Percentiles rank a stretch among this genome's conserved stretches.
Conservation (phyloP, 2,113 vertebrate species). For the Microtus montanus region DNA sequence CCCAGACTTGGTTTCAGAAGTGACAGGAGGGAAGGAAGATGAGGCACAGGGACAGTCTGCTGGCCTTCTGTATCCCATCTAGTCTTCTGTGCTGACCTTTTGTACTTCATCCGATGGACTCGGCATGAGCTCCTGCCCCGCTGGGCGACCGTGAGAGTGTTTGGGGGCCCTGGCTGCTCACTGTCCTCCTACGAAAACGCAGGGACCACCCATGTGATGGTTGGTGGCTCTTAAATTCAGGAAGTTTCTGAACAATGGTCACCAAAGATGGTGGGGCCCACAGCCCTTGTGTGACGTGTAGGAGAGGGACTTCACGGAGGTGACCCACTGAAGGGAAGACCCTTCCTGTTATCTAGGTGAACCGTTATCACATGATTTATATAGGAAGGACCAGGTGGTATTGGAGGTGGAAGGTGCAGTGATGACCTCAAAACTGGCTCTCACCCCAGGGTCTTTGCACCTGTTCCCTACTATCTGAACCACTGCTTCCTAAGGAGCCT, state of each 20-base stretch:
- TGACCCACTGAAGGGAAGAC: not conserved
- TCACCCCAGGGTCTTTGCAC: not conserved
- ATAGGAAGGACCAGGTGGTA: not conserved
- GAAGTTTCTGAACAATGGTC: not conserved
- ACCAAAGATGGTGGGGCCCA: not conserved
- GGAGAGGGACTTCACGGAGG: not conserved
- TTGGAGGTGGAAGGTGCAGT: not conserved
- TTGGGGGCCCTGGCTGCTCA: not conserved
- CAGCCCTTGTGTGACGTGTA: fast-evolving
- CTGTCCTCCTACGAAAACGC: not conserved
- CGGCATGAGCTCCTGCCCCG: fast-evolving
- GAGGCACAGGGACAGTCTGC: not conserved
- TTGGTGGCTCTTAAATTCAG: not conserved
- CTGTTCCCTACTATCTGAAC: not conserved
- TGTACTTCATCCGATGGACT: not conserved
- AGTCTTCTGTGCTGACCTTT: not conserved
- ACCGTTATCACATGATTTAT: not conserved
- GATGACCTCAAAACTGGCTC: not conserved
- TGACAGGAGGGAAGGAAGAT: not conserved
- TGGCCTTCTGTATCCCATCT: too few relatives aligned
- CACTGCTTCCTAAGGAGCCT: not conserved
- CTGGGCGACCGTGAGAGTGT: not conserved
- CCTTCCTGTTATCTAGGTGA: not conserved
- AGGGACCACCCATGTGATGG: too few relatives aligned
- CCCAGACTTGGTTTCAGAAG: not conserved